Evolutionary conservation across 2,888 invertebrate genomes (phyloP), one percentile per base, ranked within the genome.

Genomic region (Pedicia rivosa): DNA sequence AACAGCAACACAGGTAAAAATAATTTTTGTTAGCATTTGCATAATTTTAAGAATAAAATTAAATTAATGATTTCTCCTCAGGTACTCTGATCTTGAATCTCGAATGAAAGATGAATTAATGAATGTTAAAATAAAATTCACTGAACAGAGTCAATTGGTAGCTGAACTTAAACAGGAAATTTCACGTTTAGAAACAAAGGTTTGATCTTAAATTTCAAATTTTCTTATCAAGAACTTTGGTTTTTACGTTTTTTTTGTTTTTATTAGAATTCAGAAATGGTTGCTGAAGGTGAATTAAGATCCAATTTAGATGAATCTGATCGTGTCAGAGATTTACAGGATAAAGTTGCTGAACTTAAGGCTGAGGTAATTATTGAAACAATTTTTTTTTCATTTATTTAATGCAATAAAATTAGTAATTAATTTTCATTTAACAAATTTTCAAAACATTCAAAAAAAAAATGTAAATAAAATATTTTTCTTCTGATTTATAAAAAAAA

Each of bases 91-190:
- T 49, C 50, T 62, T 40, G 62, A 62, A 52, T 61, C 61, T 47
- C 61, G 62, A 43, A 62, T 62, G 62, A 86, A 90, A 58, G 92
- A 92, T 53, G 91, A 92, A 50, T 70, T 80, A 17, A 88, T 94
- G 86, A 84, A 88, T 71, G 81, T 86, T 0, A 74, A 87, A 50
- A 91, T 97, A 43, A 75, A 86, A 46, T 92, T 94, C 52, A 88
- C 94, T 40, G 97, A 97, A 56, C 87, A 88, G 52, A 81, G 90
- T 40, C 94, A 95, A 62, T 73, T 79, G 41, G 79, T 95, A 42
- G 94, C 92, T 3, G 94, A 94, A 59, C 70, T 95, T 16, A 82
- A 83, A 45, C 90, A 90, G 49, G 88, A 88, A 64, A 86, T 97
- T 41, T 90, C 94, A 7, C 78, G 87, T 52, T 71, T 92, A 47